A percentile compares a stretch with the other conserved stretches of the same genome.
Conservation (phyloP, 30 jellyfish, hydroid and myxozoan genomes). For the Cassiopea andromeda region DNA sequence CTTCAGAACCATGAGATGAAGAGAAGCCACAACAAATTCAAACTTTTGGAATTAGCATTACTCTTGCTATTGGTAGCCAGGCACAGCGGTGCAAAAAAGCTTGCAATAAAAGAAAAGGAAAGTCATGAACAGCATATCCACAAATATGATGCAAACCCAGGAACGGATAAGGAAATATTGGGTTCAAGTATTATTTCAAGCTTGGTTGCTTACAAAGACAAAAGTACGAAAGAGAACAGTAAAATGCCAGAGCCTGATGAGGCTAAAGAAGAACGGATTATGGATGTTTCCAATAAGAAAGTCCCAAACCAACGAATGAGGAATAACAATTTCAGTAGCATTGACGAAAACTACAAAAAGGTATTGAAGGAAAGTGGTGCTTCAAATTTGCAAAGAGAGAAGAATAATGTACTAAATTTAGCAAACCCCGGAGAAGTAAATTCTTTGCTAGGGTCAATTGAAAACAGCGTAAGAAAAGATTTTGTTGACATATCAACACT, state of each 20-base stretch:
- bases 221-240: neutral
- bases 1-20: neutral
- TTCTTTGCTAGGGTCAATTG: constrained; percentile 58
- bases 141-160: neutral
- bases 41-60: neutral
- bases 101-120: neutral
- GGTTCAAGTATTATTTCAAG: neutral
- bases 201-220: neutral
- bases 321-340: constrained; percentile 60
- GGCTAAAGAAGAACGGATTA: neutral
- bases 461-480: constrained; percentile 58
- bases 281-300: neutral
- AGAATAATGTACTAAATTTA: neutral
- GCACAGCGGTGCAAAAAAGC: neutral
- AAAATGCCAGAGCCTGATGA: constrained; percentile 20
- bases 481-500: constrained; percentile 35
- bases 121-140: neutral
- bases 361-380: neutral
- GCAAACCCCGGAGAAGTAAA: neutral
- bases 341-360: constrained; percentile 51
- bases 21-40: neutral
- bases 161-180: neutral
- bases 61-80: neutral
- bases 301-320: constrained; percentile 41
- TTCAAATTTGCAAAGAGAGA: neutral